Percentiles rank a stretch among this genome's conserved stretches.
Conservation (phyloP, 2,888 invertebrate species). For the Campaea margaritaria region DNA sequence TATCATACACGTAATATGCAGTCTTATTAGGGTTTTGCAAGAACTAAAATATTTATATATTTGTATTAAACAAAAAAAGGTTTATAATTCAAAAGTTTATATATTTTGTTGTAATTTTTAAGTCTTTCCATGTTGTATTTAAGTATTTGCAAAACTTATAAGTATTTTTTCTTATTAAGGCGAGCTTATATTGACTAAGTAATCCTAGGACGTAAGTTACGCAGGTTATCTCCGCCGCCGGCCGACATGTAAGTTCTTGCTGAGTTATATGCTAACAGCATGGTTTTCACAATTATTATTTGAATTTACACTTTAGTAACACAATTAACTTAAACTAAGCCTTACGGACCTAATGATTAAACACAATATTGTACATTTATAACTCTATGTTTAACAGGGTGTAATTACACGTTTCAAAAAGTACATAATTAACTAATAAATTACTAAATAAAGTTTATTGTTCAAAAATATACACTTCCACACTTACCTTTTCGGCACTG, state of each 20-base stretch:
- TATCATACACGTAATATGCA: constrained; percentile 69
- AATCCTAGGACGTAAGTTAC: constrained; percentile 40
- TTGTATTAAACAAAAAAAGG: too few species aligned
- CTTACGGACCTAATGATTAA: background rate
- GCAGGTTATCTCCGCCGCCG: constrained; percentile 49
- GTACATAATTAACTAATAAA: too few species aligned
- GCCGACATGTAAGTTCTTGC: constrained; percentile 58
- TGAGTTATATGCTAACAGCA: constrained; percentile 53
- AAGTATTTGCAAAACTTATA: constrained; percentile 49
- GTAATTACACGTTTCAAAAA: too few species aligned
- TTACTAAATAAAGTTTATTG: too few species aligned
- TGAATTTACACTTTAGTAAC: constrained; percentile 11
- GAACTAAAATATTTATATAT: constrained; percentile 32
- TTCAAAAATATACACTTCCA: too few species aligned
- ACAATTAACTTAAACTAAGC: background rate
- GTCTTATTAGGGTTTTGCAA: constrained; percentile 58
- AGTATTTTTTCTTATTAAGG: constrained; percentile 55
- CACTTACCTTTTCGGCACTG: too few species aligned
- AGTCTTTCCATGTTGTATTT: background rate
- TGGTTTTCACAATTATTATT: constrained; percentile 38
- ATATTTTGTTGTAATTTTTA: too few species aligned
- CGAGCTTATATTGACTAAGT: constrained; percentile 57
- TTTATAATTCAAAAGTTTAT: constrained; percentile 34
- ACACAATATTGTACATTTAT: background rate
- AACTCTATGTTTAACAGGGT: too few species aligned